A percentile compares a stretch with the other conserved stretches of the same genome.
phyloP scores from a whole-genome alignment of 2,888 invertebrate genomes.

The Sipha maydis region DNA sequence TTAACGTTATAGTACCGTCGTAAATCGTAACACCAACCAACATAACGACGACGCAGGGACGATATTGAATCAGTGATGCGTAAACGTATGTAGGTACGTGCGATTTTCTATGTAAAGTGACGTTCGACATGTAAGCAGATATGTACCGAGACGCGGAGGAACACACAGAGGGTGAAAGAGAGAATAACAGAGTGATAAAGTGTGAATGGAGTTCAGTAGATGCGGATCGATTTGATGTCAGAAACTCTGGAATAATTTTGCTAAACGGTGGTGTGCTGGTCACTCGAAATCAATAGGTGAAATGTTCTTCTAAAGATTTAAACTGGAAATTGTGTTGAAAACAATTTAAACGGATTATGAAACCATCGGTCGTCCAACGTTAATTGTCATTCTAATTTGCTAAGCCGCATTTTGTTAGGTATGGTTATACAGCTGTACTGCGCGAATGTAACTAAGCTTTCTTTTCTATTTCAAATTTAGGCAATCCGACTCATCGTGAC shows the following conservation, averaged over 20 bases:
- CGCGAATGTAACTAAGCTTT: neutral
- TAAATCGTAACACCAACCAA: too few species aligned
- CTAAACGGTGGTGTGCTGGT: neutral
- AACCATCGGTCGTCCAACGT: neutral
- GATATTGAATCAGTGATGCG: neutral
- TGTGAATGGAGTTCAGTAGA: too few species aligned
- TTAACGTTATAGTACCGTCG: too few species aligned
- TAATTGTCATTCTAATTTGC: neutral
- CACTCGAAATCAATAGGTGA: neutral
- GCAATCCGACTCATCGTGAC: neutral
- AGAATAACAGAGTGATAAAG: too few species aligned
- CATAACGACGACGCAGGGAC: neutral
- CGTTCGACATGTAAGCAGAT: neutral
- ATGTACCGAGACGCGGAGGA: neutral
- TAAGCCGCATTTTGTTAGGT: neutral
- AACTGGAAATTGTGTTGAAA: neutral
- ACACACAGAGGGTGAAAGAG: too few species aligned
- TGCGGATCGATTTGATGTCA: neutral
- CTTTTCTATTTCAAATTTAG: neutral
- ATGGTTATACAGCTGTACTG: neutral
- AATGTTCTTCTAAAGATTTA: neutral
- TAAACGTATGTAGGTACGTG: neutral
- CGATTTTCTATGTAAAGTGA: neutral
- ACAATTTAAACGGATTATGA: neutral
- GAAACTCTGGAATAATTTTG: neutral